Conservation (phyloP, 2,113 vertebrate genomes). For the Nannospalax galili region DNA sequence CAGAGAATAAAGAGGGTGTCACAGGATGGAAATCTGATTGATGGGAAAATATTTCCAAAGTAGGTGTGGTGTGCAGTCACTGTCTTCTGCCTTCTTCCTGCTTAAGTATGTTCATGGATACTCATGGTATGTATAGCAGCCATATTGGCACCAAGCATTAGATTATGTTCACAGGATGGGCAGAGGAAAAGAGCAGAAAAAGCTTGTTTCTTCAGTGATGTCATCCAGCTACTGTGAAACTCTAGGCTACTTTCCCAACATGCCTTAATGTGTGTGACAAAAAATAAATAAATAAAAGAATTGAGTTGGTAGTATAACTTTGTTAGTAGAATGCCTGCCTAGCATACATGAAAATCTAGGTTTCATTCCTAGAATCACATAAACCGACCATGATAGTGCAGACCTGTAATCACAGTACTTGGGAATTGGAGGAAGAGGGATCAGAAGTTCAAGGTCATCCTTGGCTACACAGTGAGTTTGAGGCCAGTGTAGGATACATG, state of each 20-base stretch:
- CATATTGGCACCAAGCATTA: background rate
- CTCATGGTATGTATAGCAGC: background rate
- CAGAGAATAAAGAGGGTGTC: background rate
- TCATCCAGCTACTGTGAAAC: slow-evolving; percentile 5
- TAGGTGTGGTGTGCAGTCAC: background rate
- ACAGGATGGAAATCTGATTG: background rate
- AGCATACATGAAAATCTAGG: background rate
- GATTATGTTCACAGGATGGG: background rate
- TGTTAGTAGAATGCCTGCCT: background rate
- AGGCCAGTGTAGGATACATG: background rate
- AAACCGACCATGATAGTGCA: background rate
- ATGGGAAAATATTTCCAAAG: background rate
- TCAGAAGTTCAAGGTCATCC: background rate
- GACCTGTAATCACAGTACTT: background rate
- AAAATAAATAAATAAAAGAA: background rate
- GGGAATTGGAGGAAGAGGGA: background rate
- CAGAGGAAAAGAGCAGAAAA: background rate
- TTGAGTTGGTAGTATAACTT: background rate
- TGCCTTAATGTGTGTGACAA: background rate
- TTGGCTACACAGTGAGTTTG: background rate
- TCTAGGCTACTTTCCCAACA: background rate
- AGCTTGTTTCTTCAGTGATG: background rate
- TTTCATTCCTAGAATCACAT: background rate
- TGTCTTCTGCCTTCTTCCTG: background rate
- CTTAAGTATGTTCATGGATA: background rate